Evolutionary conservation across 1,140 invertebrate species (phyloP).

Genomic region (Pseudomyrmex cubaensis): DNA sequence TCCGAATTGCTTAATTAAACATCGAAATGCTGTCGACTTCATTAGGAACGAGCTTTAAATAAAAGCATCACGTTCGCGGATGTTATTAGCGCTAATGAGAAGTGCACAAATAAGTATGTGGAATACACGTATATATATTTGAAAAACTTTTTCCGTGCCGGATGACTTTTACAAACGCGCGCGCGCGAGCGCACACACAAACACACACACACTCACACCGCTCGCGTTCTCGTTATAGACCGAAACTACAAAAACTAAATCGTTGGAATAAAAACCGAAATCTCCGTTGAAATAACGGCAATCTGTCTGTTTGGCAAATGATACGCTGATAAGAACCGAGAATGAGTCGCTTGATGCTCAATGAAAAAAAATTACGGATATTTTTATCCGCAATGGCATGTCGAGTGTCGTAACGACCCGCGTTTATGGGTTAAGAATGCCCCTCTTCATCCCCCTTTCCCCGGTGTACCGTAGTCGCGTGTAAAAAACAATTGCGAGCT

Average conservation of each 20-base stretch:
- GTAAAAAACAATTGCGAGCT: slow-evolving; percentile 39
- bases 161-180: no score
- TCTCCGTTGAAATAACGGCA: neutral
- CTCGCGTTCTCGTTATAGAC: no score
- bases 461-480: slow-evolving; percentile 38
- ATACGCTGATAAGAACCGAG: slow-evolving; percentile 39
- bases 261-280: neutral
- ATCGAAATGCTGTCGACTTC: neutral
- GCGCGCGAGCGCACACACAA: no score
- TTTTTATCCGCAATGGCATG: slow-evolving; percentile 17
- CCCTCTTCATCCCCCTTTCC: neutral
- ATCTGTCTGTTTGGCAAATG: neutral
- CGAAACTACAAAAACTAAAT: no score
- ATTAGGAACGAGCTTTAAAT: slow-evolving; percentile 12
- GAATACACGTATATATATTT: no score
- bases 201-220: no score
- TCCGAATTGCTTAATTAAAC: neutral
- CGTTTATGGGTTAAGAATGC: slow-evolving; percentile 27
- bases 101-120: neutral
- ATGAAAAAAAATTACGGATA: slow-evolving; percentile 32
- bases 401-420: slow-evolving; percentile 40
- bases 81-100: slow-evolving; percentile 29
- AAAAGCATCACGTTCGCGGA: neutral
- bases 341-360: slow-evolving; percentile 33
- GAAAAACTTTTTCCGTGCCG: no score